phyloP scores from a whole-genome alignment of 1,140 invertebrate genomes.

The Drosophila rhopaloa region DNA sequence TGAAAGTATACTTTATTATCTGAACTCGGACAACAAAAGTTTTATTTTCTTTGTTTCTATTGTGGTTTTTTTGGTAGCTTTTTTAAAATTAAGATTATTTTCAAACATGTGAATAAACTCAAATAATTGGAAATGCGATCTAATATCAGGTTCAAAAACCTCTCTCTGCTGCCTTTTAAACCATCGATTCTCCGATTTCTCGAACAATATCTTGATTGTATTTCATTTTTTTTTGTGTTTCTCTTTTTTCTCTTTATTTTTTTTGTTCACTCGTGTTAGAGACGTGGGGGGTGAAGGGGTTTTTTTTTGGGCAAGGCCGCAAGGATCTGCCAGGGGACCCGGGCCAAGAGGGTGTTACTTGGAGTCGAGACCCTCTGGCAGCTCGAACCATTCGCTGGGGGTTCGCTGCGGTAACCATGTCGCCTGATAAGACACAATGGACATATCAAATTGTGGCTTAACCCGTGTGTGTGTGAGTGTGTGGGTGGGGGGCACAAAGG shows the following conservation, averaged over 20 bases:
- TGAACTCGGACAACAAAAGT: too few relatives aligned
- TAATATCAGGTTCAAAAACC: not conserved
- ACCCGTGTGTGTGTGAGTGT: constrained; percentile 46
- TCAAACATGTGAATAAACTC: not conserved
- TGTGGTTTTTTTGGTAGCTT: too few relatives aligned
- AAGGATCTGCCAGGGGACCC: constrained; percentile 67
- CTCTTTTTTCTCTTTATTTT: constrained; percentile 12
- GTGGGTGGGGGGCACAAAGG: constrained; percentile 28
- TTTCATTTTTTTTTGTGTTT: constrained; percentile 14
- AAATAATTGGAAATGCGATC: not conserved
- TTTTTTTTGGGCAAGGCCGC: constrained; percentile 80
- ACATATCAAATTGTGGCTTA: constrained; percentile 83
- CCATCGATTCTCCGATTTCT: not conserved
- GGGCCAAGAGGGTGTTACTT: constrained; percentile 61
- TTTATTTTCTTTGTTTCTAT: too few relatives aligned
- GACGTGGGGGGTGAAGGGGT: constrained; percentile 11
- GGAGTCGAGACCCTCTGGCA: constrained; percentile 59
- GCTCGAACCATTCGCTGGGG: constrained; percentile 68
- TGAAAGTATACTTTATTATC: too few relatives aligned
- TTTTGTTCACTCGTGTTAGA: constrained; percentile 19
- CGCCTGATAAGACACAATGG: constrained; percentile 83
- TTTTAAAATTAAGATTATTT: too few relatives aligned
- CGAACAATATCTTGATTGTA: not conserved
- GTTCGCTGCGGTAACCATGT: constrained; percentile 79
- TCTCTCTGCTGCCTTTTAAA: not conserved